Evolutionary conservation across 2,113 vertebrate species (phyloP).

Genomic region (Heteronetta atricapilla): DNA sequence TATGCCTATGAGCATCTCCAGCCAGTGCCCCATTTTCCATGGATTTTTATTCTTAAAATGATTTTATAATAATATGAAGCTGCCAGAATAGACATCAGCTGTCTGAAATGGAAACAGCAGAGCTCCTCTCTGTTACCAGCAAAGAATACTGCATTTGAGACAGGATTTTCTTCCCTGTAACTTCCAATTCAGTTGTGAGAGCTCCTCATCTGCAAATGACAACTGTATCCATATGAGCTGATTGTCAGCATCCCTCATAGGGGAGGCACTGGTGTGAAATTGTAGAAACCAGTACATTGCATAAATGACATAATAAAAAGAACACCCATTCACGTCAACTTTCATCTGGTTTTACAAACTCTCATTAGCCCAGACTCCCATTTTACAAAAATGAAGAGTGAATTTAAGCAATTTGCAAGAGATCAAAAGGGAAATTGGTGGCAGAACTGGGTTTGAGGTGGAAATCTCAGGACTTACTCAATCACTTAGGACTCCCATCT

Average conservation of each 20-base stretch:
- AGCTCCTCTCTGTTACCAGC: neutral
- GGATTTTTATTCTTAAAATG: neutral
- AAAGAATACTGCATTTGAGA: neutral
- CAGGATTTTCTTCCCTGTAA: neutral
- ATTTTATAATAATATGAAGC: neutral
- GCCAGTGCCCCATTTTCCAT: conserved; percentile 8
- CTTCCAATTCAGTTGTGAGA: neutral
- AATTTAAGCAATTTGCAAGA: neutral
- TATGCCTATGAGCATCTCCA: neutral
- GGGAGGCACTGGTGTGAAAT: neutral
- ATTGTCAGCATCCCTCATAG: neutral
- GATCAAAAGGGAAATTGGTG: neutral
- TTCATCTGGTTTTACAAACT: neutral
- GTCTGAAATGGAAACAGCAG: neutral
- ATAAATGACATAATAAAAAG: neutral
- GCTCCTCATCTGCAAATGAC: neutral
- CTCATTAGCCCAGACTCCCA: neutral
- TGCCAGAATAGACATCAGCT: neutral
- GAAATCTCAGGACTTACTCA: neutral
- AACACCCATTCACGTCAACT: neutral
- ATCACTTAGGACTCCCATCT: neutral
- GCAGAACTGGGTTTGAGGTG: neutral
- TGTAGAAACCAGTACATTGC: neutral
- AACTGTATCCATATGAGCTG: neutral
- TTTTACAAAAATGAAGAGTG: neutral